Conservation (phyloP, 1,140 invertebrate species). For the Drosophila ambigua region DNA sequence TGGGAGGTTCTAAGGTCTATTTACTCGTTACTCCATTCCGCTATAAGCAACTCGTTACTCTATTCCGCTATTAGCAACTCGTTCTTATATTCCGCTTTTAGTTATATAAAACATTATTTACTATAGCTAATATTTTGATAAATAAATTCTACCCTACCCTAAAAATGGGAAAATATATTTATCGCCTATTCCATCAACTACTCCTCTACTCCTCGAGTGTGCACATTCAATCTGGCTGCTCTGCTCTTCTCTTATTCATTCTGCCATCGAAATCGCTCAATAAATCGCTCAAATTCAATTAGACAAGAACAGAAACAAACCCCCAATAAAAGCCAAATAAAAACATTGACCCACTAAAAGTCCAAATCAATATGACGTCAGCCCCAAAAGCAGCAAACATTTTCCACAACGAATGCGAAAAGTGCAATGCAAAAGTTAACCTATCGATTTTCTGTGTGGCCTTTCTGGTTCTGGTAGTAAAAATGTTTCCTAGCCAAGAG, state of each 20-base stretch:
- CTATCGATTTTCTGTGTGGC: conserved; percentile 66
- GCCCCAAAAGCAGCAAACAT: conserved; percentile 1
- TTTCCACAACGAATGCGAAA: conserved; percentile 32
- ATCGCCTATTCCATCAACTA: no score
- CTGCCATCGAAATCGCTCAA: conserved; percentile 9
- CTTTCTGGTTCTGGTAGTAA: conserved; percentile 1
- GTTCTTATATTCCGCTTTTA: no score
- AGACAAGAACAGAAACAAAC: conserved; percentile 32
- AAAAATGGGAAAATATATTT: no score
- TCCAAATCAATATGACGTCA: conserved; percentile 62
- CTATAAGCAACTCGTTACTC: no score
- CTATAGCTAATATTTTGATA: no score
- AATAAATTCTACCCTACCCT: no score
- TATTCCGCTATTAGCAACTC: no score
- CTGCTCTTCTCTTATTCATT: not conserved
- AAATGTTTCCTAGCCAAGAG: conserved; percentile 1
- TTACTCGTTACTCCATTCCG: no score
- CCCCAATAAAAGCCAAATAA: conserved; percentile 45
- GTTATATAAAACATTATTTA: no score
- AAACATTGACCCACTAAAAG: conserved; percentile 72
- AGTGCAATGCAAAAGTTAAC: conserved; percentile 47
- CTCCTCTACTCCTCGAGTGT: not conserved
- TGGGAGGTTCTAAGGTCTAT: no score
- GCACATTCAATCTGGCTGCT: not conserved
- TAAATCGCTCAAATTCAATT: conserved; percentile 62